phyloP scores from a whole-genome alignment of 2,113 vertebrate genomes.

The Eudorcas thomsonii region DNA sequence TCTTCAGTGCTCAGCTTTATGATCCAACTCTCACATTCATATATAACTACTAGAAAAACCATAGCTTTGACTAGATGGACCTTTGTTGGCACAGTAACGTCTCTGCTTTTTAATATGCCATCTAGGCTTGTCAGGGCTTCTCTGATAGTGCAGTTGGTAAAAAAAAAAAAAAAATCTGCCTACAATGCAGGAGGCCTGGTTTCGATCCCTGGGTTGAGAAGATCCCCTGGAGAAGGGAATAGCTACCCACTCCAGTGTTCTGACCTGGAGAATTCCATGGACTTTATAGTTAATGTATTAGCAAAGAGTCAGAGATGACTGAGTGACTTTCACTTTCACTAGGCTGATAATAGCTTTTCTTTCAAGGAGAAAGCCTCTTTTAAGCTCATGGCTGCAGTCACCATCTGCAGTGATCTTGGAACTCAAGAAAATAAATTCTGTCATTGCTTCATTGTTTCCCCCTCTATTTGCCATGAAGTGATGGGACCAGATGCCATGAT shows the following conservation, averaged over 20 bases:
- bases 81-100: not conserved
- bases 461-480: not conserved
- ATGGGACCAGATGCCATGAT: not conserved
- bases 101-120: not conserved
- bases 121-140: not conserved
- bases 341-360: not conserved
- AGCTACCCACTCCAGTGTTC: not conserved
- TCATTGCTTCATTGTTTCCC: not conserved
- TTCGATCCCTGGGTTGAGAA: not conserved
- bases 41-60: not conserved
- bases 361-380: not conserved
- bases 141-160: not conserved
- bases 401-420: not conserved
- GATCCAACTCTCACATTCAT: not conserved
- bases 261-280: not conserved
- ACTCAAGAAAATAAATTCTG: not conserved
- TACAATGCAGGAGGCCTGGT: not conserved
- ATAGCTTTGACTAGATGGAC: not conserved
- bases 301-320: not conserved
- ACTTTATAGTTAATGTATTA: not conserved
- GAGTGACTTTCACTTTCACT: not conserved
- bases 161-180: too few species aligned
- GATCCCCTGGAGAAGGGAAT: not conserved
- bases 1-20: not conserved
- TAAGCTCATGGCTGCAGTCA: not conserved